Base-by-base conservation (phyloP, 2,797 vertebrate species). In the Protosalanx chinensis region DNA sequence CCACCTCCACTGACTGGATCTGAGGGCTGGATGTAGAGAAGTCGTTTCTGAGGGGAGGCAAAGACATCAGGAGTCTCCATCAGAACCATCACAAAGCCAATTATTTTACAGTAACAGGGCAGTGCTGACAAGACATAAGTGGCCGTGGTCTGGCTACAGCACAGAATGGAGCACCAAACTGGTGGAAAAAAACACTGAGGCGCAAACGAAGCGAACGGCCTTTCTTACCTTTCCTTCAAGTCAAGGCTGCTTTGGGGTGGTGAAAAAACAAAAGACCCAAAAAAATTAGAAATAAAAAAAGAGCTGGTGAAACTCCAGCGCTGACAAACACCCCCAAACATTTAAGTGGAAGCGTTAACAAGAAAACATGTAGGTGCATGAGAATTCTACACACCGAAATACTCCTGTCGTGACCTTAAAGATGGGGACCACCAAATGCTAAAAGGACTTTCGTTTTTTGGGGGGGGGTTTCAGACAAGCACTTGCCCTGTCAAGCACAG, bases 141-240 rank as follows among this genome's bases (percentile, higher is more conserved):
- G 51, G 72, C 23, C 8, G 46, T 53, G 23, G 20, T 51, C 69
- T 63, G n/a, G 68, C 60, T 49, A 62, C 5, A 35, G 62, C 49
- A 13, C 73, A 72, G 75, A 62, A 79, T 71, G 49, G 70, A 27
- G 27, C 15, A 78, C 33, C 8, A 41, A 41, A 41, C 37, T 41
- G 37, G 37, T 41, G 37, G 23, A 27, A 41, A 41, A 79, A 57
- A 79, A 67, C 64, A 75, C 46, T 75, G n/a, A 30, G 66, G 79
- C 79, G 77, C 77, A 76, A 86, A 88, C 86, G 82, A 59, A 63
- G 15, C 5, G 79, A 62, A 84, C 81, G 79, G 80, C 84, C 76
- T 80, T 83, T 78, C 94, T 94, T 94, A 97, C 95, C 95, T 95
- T 91, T 96, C 94, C 84, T 95, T 95, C 92, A 93, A 86, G 82